A percentile compares a stretch with the other conserved stretches of the same genome.
phyloP scores from a whole-genome alignment of 2,797 vertebrate species.

The Caiman crocodilus region DNA sequence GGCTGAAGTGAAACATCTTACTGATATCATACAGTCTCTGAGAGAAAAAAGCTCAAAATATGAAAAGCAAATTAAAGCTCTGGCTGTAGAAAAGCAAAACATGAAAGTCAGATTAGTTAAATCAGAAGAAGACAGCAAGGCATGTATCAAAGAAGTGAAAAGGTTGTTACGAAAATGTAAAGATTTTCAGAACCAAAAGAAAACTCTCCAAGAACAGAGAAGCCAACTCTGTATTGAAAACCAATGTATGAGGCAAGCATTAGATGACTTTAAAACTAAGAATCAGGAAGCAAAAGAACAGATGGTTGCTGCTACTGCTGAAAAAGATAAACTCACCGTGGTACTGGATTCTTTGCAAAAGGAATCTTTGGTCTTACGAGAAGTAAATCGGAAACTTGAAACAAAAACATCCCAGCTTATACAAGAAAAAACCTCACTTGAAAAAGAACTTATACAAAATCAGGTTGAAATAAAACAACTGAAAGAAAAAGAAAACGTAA shows the following conservation, averaged over 20 bases:
- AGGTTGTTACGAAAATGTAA: constrained; percentile 70
- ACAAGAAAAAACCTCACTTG: constrained; percentile 52
- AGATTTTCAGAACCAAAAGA: constrained; percentile 72
- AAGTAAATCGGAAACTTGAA: constrained; percentile 63
- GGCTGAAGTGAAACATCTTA: constrained; percentile 64
- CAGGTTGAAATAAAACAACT: constrained; percentile 50
- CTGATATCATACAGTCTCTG: constrained; percentile 55
- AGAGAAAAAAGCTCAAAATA: constrained; percentile 66
- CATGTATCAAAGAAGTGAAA: constrained; percentile 71
- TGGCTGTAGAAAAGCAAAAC: constrained; percentile 70
- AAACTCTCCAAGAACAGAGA: constrained; percentile 68
- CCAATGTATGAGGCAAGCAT: constrained; percentile 47
- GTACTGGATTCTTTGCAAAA: constrained; percentile 58
- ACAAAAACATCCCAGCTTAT: constrained; percentile 39
- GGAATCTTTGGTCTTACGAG: constrained; percentile 26
- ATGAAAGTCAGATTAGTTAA: constrained; percentile 66
- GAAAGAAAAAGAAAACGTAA: constrained; percentile 51
- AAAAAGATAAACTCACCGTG: constrained; percentile 47
- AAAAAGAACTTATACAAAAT: constrained; percentile 57
- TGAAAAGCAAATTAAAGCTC: constrained; percentile 46
- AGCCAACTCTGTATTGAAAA: constrained; percentile 72
- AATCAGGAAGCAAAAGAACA: constrained; percentile 65
- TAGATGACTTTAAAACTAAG: constrained; percentile 58
- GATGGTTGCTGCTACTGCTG: constrained; percentile 28
- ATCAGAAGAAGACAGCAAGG: constrained; percentile 67